phyloP scores from a whole-genome alignment of 2,113 vertebrate genomes.

The Felis catus region DNA sequence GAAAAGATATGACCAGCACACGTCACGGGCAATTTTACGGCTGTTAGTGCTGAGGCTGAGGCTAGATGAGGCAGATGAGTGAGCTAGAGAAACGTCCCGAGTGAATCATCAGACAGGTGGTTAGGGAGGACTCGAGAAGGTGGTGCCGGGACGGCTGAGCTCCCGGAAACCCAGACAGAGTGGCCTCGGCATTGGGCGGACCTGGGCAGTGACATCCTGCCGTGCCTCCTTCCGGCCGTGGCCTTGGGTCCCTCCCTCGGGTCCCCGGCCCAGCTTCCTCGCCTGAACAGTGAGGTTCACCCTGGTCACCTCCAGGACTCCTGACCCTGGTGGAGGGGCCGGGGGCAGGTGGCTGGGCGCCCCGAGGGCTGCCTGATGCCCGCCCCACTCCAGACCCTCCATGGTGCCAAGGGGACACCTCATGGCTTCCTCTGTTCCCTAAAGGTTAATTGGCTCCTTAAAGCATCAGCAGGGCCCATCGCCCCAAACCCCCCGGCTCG shows the following conservation, averaged over 20 bases:
- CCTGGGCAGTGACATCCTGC: background rate
- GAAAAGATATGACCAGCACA: rapidly evolving
- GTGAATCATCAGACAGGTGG: background rate
- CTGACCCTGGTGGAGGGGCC: background rate
- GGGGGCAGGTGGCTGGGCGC: background rate
- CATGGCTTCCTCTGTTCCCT: background rate
- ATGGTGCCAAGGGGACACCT: background rate
- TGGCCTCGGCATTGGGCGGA: background rate
- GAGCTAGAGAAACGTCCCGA: background rate
- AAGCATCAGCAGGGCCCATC: background rate
- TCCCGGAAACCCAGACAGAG: background rate
- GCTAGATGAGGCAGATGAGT: background rate
- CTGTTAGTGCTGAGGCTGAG: rapidly evolving
- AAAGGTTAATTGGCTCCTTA: background rate
- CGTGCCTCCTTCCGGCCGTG: background rate
- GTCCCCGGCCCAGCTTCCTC: background rate
- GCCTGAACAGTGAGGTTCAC: background rate
- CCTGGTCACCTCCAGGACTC: background rate
- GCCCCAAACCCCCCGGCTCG: background rate
- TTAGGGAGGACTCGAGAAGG: background rate
- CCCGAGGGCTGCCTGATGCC: background rate
- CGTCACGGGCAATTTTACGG: background rate
- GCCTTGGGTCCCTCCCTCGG: background rate
- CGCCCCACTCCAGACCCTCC: no score
- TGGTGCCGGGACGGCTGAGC: background rate